phyloP scores from a whole-genome alignment of 2,888 invertebrate species.

The Orchesellides sinensis region DNA sequence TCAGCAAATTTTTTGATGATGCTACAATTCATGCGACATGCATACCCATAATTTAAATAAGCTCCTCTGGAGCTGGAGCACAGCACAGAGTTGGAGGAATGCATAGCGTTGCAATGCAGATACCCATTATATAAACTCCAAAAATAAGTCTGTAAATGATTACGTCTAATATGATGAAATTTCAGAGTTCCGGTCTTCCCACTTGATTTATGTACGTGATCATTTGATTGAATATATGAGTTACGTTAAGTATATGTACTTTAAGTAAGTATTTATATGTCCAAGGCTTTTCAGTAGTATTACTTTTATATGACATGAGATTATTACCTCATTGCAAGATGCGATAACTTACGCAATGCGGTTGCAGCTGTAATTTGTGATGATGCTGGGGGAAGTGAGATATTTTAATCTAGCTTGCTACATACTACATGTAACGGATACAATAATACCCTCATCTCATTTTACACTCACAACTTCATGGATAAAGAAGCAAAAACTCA shows the following conservation, averaged over 20 bases:
- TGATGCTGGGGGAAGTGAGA: slow-evolving; percentile 6
- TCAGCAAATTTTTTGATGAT: too few relatives aligned
- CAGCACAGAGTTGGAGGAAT: too few relatives aligned
- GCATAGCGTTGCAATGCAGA: too few relatives aligned
- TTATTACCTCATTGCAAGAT: slow-evolving; percentile 14
- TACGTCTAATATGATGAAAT: slow-evolving; percentile 39
- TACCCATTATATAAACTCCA: too few relatives aligned
- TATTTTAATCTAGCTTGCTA: neutral
- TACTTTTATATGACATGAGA: neutral
- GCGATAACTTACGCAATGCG: slow-evolving; percentile 38
- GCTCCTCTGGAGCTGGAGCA: too few relatives aligned
- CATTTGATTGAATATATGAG: slow-evolving; percentile 16
- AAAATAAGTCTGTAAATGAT: too few relatives aligned
- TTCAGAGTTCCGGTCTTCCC: slow-evolving; percentile 42
- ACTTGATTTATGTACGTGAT: slow-evolving; percentile 17
- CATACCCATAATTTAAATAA: too few relatives aligned
- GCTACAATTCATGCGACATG: neutral
- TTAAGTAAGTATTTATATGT: neutral
- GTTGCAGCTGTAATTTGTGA: slow-evolving; percentile 28
- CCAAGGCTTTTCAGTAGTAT: too few relatives aligned
- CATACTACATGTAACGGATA: too few relatives aligned
- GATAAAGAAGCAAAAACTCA: too few relatives aligned
- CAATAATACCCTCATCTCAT: too few relatives aligned
- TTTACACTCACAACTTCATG: too few relatives aligned
- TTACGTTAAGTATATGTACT: neutral